Evolutionary conservation across 2,113 vertebrate species (phyloP).

Genomic region (Nothobranchius kuhntae): DNA sequence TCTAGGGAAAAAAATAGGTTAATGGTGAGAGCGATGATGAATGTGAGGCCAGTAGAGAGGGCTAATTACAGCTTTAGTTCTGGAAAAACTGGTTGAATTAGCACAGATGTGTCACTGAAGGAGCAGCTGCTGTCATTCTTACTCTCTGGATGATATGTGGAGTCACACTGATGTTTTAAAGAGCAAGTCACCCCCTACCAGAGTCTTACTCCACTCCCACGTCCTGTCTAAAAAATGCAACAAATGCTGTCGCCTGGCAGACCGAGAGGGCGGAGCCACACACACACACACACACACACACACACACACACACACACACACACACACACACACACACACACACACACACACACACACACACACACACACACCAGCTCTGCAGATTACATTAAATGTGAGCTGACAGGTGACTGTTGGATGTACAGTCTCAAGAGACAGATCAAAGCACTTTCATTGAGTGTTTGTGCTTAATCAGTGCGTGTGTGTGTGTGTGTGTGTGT

Average conservation of each 20-base stretch:
- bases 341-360: conserved; percentile 17
- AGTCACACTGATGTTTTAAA: neutral
- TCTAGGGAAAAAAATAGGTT: conserved; percentile 10
- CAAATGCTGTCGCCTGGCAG: too few species aligned
- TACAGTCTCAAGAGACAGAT: conserved; percentile 48
- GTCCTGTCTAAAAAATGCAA: too few species aligned
- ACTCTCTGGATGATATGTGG: conserved; percentile 11
- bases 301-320: too few species aligned
- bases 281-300: too few species aligned
- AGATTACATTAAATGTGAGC: conserved; percentile 49
- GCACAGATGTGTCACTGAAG: conserved; percentile 29
- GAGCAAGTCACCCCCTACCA: too few species aligned
- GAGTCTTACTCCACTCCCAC: too few species aligned
- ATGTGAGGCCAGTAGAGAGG: conserved; percentile 38
- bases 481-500: neutral
- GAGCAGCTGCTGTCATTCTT: conserved; percentile 15
- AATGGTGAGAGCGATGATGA: conserved; percentile 34
- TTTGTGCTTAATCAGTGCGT: conserved; percentile 13
- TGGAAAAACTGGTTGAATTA: conserved; percentile 3
- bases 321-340: neutral
- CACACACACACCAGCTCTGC: conserved; percentile 5
- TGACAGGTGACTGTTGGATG: conserved; percentile 66
- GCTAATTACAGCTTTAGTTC: conserved; percentile 38
- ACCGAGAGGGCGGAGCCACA: too few species aligned
- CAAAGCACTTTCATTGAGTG: conserved; percentile 38